Conservation (phyloP, 2,113 vertebrate genomes). For the Ginglymostoma cirratum region DNA sequence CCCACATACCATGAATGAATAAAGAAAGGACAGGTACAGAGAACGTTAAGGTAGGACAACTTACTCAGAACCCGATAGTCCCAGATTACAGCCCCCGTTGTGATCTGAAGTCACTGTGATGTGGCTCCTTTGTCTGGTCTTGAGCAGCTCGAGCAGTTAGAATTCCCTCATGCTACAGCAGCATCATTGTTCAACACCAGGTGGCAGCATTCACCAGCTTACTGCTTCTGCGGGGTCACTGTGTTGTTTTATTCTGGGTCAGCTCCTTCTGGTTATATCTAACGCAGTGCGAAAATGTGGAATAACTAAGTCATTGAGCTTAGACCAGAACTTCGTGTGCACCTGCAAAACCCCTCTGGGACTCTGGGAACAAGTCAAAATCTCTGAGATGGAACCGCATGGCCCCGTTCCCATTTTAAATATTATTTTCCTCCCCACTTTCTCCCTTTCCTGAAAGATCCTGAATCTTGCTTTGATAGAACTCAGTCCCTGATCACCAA, state of each 20-base stretch:
- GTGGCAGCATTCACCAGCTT: background rate
- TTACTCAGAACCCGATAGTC: too few species aligned
- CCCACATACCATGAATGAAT: too few species aligned
- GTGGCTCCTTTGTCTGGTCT: too few species aligned
- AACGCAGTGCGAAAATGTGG: background rate
- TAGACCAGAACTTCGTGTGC: background rate
- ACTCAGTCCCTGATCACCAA: background rate
- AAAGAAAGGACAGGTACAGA: too few species aligned
- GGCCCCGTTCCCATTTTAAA: background rate
- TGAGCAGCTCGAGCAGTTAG: too few species aligned
- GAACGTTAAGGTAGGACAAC: too few species aligned
- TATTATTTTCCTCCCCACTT: background rate
- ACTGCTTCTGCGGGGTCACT: background rate
- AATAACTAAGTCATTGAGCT: background rate
- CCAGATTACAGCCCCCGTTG: too few species aligned
- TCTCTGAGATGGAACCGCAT: background rate
- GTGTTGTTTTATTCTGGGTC: background rate
- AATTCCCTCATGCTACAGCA: background rate
- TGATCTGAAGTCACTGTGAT: too few species aligned
- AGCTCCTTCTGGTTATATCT: background rate
- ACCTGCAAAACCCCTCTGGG: background rate
- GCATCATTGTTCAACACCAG: background rate
- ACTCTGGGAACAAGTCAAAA: background rate
- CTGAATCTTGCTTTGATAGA: background rate
- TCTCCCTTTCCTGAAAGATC: background rate